Percentiles rank a stretch among this genome's conserved stretches.
phyloP scores from a whole-genome alignment of 2,113 vertebrate species.

The Clarias gariepinus region DNA sequence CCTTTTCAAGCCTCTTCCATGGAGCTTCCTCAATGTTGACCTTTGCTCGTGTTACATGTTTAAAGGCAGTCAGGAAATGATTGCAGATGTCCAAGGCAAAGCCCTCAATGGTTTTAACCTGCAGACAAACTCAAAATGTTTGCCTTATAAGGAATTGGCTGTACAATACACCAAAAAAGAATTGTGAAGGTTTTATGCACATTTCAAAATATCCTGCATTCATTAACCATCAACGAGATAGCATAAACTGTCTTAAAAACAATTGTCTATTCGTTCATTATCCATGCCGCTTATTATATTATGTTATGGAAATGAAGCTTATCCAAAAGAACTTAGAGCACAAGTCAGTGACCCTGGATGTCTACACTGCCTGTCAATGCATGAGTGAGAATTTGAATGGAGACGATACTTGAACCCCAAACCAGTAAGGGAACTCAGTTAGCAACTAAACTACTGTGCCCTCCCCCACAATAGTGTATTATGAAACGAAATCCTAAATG shows the following conservation, averaged over 20 bases:
- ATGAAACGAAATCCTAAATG: neutral
- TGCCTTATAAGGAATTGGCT: neutral
- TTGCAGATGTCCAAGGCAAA: slow-evolving; percentile 83
- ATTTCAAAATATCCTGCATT: neutral
- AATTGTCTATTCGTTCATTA: no score
- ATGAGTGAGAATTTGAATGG: no score
- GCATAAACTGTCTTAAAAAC: no score
- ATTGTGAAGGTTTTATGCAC: neutral
- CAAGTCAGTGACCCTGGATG: no score
- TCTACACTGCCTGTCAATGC: no score
- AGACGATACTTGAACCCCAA: no score
- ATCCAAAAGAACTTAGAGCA: no score
- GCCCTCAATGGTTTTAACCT: slow-evolving; percentile 82
- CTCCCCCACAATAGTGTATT: no score
- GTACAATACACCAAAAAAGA: neutral
- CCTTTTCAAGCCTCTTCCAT: slow-evolving; percentile 84
- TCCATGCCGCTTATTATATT: no score
- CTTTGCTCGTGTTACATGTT: slow-evolving; percentile 78
- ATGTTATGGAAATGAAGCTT: no score
- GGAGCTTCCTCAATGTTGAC: slow-evolving; percentile 81
- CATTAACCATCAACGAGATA: neutral
- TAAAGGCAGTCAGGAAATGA: slow-evolving; percentile 84
- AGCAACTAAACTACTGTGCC: no score
- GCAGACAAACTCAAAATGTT: slow-evolving; percentile 8
- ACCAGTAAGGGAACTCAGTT: no score